Conservation (phyloP, 2,888 invertebrate species). For the Cephus nigrinus region DNA sequence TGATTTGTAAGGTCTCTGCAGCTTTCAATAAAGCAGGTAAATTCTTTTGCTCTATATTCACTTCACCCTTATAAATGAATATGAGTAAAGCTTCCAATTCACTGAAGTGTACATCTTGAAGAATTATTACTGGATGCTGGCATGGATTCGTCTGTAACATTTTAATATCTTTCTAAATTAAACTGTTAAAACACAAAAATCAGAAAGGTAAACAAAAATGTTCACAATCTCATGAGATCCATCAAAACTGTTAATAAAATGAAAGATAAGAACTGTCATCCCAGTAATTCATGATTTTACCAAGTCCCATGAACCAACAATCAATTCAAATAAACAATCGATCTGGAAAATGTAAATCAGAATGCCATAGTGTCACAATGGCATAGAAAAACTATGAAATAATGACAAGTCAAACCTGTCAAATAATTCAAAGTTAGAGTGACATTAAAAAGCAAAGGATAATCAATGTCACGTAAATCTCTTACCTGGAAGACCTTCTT, state of each 20-base stretch:
- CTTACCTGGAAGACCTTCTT: conserved; percentile 74
- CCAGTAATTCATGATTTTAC: not conserved
- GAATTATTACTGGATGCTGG: conserved; percentile 80
- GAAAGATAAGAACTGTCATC: not conserved
- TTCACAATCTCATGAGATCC: not conserved
- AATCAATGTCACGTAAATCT: conserved; percentile 1
- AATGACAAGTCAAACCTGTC: not conserved
- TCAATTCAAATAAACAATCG: not conserved
- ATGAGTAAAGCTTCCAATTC: conserved; percentile 75
- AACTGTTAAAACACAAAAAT: not conserved
- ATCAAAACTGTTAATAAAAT: not conserved
- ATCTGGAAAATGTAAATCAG: not conserved
- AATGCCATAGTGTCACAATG: not conserved
- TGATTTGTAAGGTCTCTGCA: conserved; percentile 76
- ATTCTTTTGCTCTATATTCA: conserved; percentile 78
- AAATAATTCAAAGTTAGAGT: not conserved
- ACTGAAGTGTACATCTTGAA: conserved; percentile 77
- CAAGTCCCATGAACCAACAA: not conserved
- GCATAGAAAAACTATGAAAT: not conserved
- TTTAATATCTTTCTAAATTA: not conserved
- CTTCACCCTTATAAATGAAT: conserved; percentile 82
- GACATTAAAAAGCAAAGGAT: not conserved
- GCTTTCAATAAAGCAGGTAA: conserved; percentile 76
- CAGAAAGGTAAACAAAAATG: not conserved
- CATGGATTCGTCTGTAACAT: conserved; percentile 77